These are phyloP conservation scores for Silurus asotus DNA, from an alignment of 2,113 vertebrate species.

Conservation along the genomic window DNA sequence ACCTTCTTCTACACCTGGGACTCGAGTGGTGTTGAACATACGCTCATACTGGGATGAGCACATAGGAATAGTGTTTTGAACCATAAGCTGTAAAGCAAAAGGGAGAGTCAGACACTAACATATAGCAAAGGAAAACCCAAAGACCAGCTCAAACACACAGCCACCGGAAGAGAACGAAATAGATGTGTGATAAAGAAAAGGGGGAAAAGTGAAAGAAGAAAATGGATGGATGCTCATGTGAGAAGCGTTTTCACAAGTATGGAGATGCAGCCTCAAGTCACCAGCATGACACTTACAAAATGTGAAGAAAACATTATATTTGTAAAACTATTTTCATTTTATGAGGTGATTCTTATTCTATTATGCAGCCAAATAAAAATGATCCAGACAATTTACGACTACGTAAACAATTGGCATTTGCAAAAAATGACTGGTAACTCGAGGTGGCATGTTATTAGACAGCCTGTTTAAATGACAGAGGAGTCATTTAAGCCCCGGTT, in stretches of 20 bases:
- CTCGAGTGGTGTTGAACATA: slow-evolving; percentile 91
- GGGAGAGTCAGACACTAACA: slow-evolving; percentile 69
- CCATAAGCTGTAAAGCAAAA: slow-evolving; percentile 80
- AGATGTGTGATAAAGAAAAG: slow-evolving; percentile 14
- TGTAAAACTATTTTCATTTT: background rate
- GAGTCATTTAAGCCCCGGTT: slow-evolving; percentile 33
- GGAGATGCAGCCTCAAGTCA: slow-evolving; percentile 34
- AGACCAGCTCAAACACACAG: slow-evolving; percentile 7
- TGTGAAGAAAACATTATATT: background rate
- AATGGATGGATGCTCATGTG: slow-evolving; percentile 32
- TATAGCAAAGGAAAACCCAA: slow-evolving; percentile 61
- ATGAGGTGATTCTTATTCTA: background rate
- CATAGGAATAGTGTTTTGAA: slow-evolving; percentile 92
- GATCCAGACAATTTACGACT: background rate
- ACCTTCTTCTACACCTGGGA: slow-evolving; percentile 94
- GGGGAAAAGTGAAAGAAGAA: slow-evolving; percentile 3
- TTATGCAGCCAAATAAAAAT: background rate
- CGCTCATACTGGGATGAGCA: slow-evolving; percentile 97
- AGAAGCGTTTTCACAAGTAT: slow-evolving; percentile 23
- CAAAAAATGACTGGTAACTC: slow-evolving; percentile 33
- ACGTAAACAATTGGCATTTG: background rate
- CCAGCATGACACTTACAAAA: slow-evolving; percentile 12
- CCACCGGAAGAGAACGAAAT: slow-evolving; percentile 50
- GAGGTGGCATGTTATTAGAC: slow-evolving; percentile 47
- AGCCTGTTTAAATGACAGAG: slow-evolving; percentile 18